These are phyloP conservation scores for Ormyrus labotus DNA, from an alignment of 2,888 invertebrate genomes.

Conservation along the genomic window DNA sequence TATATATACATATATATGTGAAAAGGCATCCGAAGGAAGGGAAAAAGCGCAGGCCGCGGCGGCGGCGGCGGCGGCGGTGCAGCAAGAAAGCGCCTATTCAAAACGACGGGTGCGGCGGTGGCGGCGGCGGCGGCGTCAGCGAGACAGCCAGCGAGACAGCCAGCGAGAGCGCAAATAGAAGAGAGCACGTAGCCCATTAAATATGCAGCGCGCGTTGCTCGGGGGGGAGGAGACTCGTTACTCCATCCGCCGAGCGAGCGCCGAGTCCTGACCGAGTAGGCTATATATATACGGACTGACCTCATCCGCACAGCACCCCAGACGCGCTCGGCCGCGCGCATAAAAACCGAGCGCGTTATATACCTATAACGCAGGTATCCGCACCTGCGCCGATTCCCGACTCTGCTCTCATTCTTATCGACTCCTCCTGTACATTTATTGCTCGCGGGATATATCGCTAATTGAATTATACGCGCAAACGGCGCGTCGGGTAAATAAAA, in stretches of 20 bases:
- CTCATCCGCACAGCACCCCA: background rate
- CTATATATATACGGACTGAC: slow-evolving; percentile 3
- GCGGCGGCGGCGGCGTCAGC: too few species aligned
- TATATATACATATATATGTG: too few species aligned
- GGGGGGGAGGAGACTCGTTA: background rate
- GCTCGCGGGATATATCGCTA: too few species aligned
- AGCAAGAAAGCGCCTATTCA: slow-evolving; percentile 15
- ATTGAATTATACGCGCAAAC: background rate
- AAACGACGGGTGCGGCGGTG: background rate
- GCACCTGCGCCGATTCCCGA: too few species aligned
- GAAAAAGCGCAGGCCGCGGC: background rate
- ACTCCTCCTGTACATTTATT: too few species aligned
- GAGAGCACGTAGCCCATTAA: slow-evolving; percentile 14
- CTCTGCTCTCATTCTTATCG: too few species aligned
- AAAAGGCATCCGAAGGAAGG: background rate
- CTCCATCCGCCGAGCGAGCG: background rate
- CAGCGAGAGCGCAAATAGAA: slow-evolving; percentile 9
- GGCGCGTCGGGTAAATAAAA: slow-evolving; percentile 24
- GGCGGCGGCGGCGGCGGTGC: too few species aligned
- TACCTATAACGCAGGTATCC: too few species aligned
- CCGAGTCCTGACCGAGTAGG: too few species aligned
- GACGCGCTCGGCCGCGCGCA: too few species aligned
- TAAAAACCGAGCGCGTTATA: too few species aligned
- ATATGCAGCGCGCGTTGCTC: slow-evolving; percentile 35
- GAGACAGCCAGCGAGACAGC: background rate